Conservation (phyloP, 2,113 vertebrate genomes). For the Cygnus buccinator region DNA sequence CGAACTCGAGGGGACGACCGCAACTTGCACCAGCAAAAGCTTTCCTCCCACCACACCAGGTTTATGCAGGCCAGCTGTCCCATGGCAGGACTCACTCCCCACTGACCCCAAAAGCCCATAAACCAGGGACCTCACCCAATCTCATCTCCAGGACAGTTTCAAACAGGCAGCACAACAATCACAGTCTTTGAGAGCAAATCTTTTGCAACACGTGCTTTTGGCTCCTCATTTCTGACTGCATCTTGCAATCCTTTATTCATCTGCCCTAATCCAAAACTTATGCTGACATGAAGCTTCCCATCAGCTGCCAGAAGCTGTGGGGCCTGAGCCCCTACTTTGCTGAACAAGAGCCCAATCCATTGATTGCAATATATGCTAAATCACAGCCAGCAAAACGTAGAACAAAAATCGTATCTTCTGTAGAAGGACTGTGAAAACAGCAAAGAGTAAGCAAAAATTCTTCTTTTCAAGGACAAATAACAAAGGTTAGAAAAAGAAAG, state of each 20-base stretch:
- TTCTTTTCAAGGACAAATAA: not conserved
- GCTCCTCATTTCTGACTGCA: not conserved
- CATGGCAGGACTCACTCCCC: fast-evolving
- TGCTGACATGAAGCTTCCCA: fast-evolving
- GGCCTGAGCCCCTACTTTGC: not conserved
- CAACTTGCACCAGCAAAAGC: not conserved
- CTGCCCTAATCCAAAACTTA: not conserved
- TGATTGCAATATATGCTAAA: not conserved
- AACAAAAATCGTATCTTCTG: not conserved
- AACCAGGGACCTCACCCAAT: no score
- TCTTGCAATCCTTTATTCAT: not conserved
- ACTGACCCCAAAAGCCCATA: not conserved
- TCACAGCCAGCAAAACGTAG: not conserved
- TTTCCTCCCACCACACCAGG: not conserved
- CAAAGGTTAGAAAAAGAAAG: not conserved
- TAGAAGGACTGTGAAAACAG: not conserved
- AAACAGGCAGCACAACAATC: not conserved
- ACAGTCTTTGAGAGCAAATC: not conserved
- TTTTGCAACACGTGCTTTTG: not conserved
- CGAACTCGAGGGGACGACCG: fast-evolving
- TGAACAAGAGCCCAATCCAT: not conserved
- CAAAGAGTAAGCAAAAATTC: not conserved
- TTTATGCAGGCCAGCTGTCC: not conserved
- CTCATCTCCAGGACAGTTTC: not conserved
- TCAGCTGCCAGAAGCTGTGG: not conserved